Conservation (phyloP, 2,113 vertebrate species). For the Cyphomyrus plagiostoma region DNA sequence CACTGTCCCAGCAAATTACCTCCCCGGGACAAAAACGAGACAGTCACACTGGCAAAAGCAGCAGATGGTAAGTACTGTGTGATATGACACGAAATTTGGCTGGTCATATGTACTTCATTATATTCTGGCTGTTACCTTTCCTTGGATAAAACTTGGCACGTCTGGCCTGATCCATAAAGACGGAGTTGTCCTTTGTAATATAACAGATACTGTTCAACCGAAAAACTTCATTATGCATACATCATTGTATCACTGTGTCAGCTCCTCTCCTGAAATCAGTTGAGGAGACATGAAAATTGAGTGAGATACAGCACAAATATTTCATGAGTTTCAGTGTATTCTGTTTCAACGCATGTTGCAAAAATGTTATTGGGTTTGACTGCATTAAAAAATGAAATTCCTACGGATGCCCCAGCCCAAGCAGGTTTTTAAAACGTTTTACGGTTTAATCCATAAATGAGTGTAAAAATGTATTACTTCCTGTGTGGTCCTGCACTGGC, state of each 20-base stretch:
- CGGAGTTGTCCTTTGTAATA: not conserved
- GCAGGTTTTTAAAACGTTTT: not conserved
- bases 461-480: conserved; percentile 20
- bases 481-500: not conserved
- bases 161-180: not conserved
- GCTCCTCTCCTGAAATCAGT: conserved; percentile 42
- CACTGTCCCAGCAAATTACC: not conserved
- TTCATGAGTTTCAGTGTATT: conserved; percentile 15
- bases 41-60: conserved; percentile 53
- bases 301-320: conserved; percentile 57
- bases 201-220: conserved; percentile 20
- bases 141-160: not conserved
- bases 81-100: conserved; percentile 49
- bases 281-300: conserved; percentile 52
- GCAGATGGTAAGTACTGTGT: conserved; percentile 46
- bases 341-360: not conserved
- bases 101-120: not conserved
- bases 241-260: conserved; percentile 53
- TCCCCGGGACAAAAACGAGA: not conserved
- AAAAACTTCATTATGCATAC: conserved; percentile 40
- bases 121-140: not conserved
- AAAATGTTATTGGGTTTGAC: not conserved
- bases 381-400: not conserved
- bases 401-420: not conserved
- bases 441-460: not conserved